phyloP scores from a whole-genome alignment of 1,140 invertebrate species.

The Drosophila paulistorum region DNA sequence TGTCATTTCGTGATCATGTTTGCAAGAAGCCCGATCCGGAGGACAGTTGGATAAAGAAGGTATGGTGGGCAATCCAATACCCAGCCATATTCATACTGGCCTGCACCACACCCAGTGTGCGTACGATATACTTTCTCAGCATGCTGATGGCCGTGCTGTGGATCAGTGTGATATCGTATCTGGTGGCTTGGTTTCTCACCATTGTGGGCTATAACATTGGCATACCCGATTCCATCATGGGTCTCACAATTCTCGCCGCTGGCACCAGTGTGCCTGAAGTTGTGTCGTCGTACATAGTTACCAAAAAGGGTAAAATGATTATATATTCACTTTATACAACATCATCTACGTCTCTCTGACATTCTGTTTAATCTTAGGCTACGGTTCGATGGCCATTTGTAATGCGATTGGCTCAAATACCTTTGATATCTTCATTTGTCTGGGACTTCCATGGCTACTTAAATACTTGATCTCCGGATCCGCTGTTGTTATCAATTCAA shows the following conservation, averaged over 20 bases:
- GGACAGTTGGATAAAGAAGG: background rate
- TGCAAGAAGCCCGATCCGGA: conserved; percentile 21
- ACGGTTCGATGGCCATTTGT: conserved; percentile 93
- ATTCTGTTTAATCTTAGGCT: conserved; percentile 77
- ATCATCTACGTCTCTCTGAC: background rate
- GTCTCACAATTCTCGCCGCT: conserved; percentile 88
- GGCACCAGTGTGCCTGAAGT: conserved; percentile 93
- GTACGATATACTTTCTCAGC: conserved; percentile 84
- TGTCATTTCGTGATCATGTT: conserved; percentile 31
- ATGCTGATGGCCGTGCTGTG: conserved; percentile 94
- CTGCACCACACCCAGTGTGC: conserved; percentile 53
- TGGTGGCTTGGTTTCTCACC: conserved; percentile 96
- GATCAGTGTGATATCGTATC: conserved; percentile 93
- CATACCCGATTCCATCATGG: conserved; percentile 90
- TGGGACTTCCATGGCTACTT: conserved; percentile 92
- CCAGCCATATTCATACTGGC: conserved; percentile 47
- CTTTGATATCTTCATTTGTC: conserved; percentile 92
- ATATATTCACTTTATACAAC: background rate
- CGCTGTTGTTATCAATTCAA: conserved; percentile 86
- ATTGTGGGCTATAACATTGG: conserved; percentile 90
- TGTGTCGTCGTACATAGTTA: conserved; percentile 91
- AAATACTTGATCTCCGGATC: conserved; percentile 87
- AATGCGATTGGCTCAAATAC: conserved; percentile 95
- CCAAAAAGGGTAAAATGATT: conserved; percentile 85
- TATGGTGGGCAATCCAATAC: conserved; percentile 53